Evolutionary conservation across 1,140 invertebrate species (phyloP).

Genomic region (Euura saliciscinereae): DNA sequence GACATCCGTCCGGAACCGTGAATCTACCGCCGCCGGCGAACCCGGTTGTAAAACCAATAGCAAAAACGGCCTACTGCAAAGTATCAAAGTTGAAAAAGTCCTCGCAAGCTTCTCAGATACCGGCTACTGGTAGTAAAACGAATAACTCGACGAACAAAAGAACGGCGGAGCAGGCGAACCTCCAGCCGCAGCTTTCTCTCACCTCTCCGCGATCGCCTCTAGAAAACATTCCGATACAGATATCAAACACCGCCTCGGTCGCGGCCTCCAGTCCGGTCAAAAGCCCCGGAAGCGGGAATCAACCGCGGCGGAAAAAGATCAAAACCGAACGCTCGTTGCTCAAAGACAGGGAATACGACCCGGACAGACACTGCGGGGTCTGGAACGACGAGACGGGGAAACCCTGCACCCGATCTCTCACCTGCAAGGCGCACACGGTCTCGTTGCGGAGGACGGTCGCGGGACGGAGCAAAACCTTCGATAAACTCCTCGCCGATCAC

Average conservation of each 20-base stretch:
- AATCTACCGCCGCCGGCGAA: conserved; percentile 49
- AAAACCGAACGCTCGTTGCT: conserved; percentile 66
- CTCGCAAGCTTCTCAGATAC: conserved; percentile 49
- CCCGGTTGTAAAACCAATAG: conserved; percentile 40
- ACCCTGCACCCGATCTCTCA: conserved; percentile 80
- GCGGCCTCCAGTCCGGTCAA: conserved; percentile 45
- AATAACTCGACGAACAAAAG: conserved; percentile 49
- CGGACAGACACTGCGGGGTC: conserved; percentile 83
- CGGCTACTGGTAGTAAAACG: conserved; percentile 22
- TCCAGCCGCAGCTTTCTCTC: conserved; percentile 34
- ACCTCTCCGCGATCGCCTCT: conserved; percentile 49
- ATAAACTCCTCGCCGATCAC: conserved; percentile 79
- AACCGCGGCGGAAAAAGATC: conserved; percentile 60
- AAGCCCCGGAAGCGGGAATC: conserved; percentile 43
- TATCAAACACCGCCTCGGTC: conserved; percentile 41
- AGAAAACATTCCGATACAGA: conserved; percentile 38
- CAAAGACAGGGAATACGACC: conserved; percentile 77
- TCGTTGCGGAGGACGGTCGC: conserved; percentile 74
- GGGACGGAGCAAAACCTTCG: conserved; percentile 78
- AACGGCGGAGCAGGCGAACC: conserved; percentile 29
- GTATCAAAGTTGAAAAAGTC: conserved; percentile 52
- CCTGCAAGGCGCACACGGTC: conserved; percentile 84
- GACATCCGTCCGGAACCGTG: conserved; percentile 50
- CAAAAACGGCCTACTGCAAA: conserved; percentile 57
- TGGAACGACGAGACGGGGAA: conserved; percentile 70